Evolutionary conservation across 2,113 vertebrate genomes (phyloP).

Genomic region (Cromileptes altivelis): DNA sequence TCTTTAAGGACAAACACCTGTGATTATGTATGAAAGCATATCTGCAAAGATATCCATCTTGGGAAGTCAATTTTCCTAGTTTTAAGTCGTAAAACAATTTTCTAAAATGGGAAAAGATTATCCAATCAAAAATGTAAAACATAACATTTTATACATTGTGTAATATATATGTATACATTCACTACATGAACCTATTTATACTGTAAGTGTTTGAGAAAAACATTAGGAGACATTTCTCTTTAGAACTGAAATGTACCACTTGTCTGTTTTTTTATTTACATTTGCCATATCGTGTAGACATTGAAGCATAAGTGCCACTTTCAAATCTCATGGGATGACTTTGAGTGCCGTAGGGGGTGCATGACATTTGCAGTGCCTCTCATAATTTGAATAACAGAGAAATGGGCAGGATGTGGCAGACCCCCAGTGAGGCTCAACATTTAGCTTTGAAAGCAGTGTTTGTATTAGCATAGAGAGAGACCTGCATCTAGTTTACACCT

Average conservation of each 20-base stretch:
- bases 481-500: neutral
- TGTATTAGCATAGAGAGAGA: constrained; percentile 52
- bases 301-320: constrained; percentile 16
- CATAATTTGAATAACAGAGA: constrained; percentile 69
- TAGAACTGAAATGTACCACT: constrained; percentile 17
- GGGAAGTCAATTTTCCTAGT: neutral
- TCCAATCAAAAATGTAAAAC: neutral
- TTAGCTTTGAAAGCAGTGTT: constrained; percentile 62
- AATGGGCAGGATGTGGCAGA: constrained; percentile 48
- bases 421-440: constrained; percentile 40
- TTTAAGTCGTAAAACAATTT: too few species aligned
- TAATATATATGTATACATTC: neutral
- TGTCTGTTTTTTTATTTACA: constrained; percentile 19
- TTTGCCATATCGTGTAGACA: constrained; percentile 7
- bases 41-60: neutral
- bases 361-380: constrained; percentile 62
- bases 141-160: neutral
- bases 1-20: neutral
- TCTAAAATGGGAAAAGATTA: too few species aligned
- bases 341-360: constrained; percentile 22
- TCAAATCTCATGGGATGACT: constrained; percentile 33
- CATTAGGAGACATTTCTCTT: constrained; percentile 5
- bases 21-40: neutral
- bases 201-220: neutral
- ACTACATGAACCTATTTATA: neutral